Evolutionary conservation across 92 coral and sea anemone genomes (phyloP), one percentile per base, ranked within the genome.

Genomic region (Zoanthus sociatus): DNA sequence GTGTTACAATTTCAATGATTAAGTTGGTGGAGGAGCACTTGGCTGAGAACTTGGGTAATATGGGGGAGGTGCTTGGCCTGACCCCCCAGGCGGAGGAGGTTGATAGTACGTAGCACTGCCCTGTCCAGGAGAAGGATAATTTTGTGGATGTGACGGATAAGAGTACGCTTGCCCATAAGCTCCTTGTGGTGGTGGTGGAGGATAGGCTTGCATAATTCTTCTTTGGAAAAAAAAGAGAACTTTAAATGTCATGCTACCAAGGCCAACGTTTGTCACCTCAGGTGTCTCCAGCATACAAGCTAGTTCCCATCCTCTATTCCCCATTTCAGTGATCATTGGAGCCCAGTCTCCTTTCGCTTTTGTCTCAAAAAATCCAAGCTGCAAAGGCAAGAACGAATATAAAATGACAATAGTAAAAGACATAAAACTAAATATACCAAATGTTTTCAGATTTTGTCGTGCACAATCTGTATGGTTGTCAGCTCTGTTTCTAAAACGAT

Each of bases 291-390:
- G 76, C 99, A 97, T 97, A 90, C 98, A 93, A 0, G 99, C 99
- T 78, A 96, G 89, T 71, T 96, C 98, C 98, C 99, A 96, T 72
- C 99, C 99, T 63, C 98, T 94, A 76, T 84, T 84, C 20, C 99
- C 99, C 99, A 96, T 96, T 87, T 97, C 99, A 77, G 82, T 83
- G 64, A 97, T 93, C 98, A 97, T 95, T 85, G 98, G 98, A 67
- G 96, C 93, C 99, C 99, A 97, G 92, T 97, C 98, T 87, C 98
- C 98, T 88, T 95, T 93, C 21, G 99, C 98, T 83, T 97, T 97
- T 17, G 99, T 97, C 84, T 95, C 94, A 55, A 95, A 95, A 84
- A 97, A 93, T 9, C 99, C 99, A 86, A 97, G 84, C 99, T 97
- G 89, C 0, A 73, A 82, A 70, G 67, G 17, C 51, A 64, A 51